Base-by-base conservation (phyloP, 2,888 invertebrate genomes). In the Macrophya annulata region DNA sequence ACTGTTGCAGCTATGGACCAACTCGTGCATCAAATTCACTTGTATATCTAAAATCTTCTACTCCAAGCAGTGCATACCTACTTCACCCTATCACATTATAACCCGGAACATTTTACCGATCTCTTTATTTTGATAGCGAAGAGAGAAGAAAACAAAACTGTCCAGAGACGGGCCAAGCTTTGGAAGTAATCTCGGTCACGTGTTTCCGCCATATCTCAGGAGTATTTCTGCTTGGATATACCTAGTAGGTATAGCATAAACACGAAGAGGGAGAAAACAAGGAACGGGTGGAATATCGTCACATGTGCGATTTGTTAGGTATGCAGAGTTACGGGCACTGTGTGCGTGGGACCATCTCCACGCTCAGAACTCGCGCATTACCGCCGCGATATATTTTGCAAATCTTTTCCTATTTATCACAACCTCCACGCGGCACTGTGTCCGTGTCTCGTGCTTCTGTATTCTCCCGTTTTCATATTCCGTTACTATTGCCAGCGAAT, bases 401-500 rank as follows among this genome's bases (percentile, higher is more conserved):
- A 92, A 92, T 92, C 90, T 91, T 92, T 91, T 85, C 89, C 91
- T 91, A 92, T 92, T 91, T 91, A 91, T 92, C 91, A 92, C 84
- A 76, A 72, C 86, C 85, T 86, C 85, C 88, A 86, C 85, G 85
- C 55, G n/a, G 48, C 74, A 31, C 79, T 79, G 15, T 51, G 40
- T 55, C 15, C 40, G 68, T 68, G n/a, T 31, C 25, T 71, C 85
- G 68, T 17, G 82, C 71, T 85, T 85, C 85, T 84, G 55, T 81
- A 85, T 88, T 87, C 87, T 87, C 87, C 85, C 86, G 86, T 86
- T 86, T 88, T 88, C 85, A 86, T 90, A 90, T 90, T 90, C 90
- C 88, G 88, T 89, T 89, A 89, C 89, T 88, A 89, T 89, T 89
- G 77, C 84, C 82, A 86, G 74, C 82, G 86, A 87, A 89, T 87